Evolutionary conservation across 2,113 vertebrate genomes (phyloP).

Genomic region (Ascaphus truei): DNA sequence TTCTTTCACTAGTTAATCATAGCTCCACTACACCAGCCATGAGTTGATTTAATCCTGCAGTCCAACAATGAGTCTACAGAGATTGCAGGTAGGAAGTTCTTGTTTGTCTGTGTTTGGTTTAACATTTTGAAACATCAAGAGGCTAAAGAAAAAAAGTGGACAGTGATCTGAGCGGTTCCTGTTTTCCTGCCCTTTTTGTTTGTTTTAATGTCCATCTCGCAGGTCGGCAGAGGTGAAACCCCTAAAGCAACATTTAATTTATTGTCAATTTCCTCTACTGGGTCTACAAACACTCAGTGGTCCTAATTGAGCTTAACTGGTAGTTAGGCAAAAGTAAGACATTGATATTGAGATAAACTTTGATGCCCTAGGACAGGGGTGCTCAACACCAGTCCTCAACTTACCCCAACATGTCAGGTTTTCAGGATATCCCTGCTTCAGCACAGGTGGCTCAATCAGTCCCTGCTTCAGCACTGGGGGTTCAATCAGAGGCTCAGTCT

Average conservation of each 20-base stretch:
- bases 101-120: not conserved
- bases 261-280: not conserved
- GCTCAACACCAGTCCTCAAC: too few relatives aligned
- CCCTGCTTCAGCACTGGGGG: too few relatives aligned
- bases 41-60: not conserved
- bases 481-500: too few relatives aligned
- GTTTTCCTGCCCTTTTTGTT: not conserved
- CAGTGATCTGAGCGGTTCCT: not conserved
- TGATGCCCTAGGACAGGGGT: not conserved
- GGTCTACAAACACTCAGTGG: not conserved
- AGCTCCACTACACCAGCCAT: not conserved
- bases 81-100: not conserved
- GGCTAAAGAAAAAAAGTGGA: not conserved
- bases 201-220: not conserved
- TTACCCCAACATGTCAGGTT: too few relatives aligned
- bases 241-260: conserved; percentile 10
- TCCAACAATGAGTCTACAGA: not conserved
- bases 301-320: not conserved
- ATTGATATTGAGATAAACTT: conserved; percentile 1
- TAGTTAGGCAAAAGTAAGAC: not conserved
- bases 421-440: too few relatives aligned
- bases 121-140: not conserved
- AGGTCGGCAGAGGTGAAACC: conserved; percentile 10
- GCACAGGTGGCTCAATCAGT: too few relatives aligned
- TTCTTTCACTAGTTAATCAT: not conserved